Evolutionary conservation across 2,113 vertebrate genomes (phyloP), one percentile per base, ranked within the genome.

Genomic region (Thinocorus orbignyianus): DNA sequence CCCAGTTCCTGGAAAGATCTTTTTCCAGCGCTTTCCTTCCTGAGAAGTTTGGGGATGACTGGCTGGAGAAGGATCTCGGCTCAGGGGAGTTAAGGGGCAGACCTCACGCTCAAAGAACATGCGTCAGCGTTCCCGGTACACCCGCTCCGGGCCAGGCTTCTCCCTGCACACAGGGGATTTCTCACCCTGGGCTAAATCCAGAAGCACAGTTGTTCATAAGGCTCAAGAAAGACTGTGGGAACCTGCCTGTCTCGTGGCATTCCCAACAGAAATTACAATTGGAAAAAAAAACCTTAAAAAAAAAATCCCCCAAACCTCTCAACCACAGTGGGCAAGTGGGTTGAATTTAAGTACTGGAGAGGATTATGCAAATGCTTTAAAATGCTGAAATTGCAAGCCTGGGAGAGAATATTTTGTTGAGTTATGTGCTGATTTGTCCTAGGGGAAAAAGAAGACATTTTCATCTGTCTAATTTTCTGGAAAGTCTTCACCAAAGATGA

Each of bases 131-230:
- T 72, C 39, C 24, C 14, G 20, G 35, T 87, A 51, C 69, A 6
- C 61, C 48, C 30, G 7, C 68, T 26, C 28, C 11, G 64, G 10
- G 41, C 0, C 10, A 79, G 92, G 79, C 57, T 20, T 60, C 70
- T 69, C 48, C 74, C 76, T 2, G 12, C 15, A 2, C 54, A 3
- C 44, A 14, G 22, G 61, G 77, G 44, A 28, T 41, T 49, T 78
- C 54, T 91, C 73, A 54, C 22, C 46, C 72, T 2, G 48, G 71
- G 90, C 81, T 87, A 80, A 95, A 94, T 64, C 66, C 84, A 25
- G 89, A 33, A 52, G 28, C 44, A 6, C 80, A 95, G 88, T 76
- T 95, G 80, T 74, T 92, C 66, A 3, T 2, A 88, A 62, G 25
- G 14, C 84, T 92, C 95, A 88, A 16, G 52, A 55, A 48, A n/a